Evolutionary conservation across 1,140 invertebrate species (phyloP).

Genomic region (Eufriesea mexicana): DNA sequence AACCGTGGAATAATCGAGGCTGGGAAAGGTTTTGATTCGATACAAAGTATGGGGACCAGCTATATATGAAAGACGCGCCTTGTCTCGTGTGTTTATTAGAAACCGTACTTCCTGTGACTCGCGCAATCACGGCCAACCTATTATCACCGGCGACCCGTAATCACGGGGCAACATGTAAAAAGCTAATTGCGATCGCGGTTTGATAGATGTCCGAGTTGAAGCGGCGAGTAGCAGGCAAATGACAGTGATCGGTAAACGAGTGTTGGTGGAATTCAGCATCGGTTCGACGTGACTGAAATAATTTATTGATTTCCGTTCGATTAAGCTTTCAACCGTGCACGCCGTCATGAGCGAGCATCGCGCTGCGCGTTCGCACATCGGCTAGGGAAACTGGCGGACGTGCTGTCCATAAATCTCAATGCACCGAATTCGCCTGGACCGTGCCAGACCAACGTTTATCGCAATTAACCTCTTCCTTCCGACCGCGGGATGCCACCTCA

Average conservation of each 20-base stretch:
- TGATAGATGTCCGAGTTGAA: constrained; percentile 28
- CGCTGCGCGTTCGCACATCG: not conserved
- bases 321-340: not conserved
- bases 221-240: not conserved
- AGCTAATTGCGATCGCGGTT: constrained; percentile 28
- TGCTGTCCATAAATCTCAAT: constrained; percentile 61
- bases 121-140: constrained; percentile 11
- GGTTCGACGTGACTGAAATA: constrained; percentile 40
- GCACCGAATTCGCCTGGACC: constrained; percentile 46
- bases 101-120: not conserved
- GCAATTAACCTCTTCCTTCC: constrained; percentile 53
- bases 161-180: constrained; percentile 7
- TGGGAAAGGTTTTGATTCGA: constrained; percentile 5
- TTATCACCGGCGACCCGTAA: constrained; percentile 20
- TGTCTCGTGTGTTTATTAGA: not conserved
- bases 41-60: constrained; percentile 20
- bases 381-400: constrained; percentile 35
- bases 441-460: constrained; percentile 3
- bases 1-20: not conserved
- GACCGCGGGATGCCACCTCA: not conserved
- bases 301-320: constrained; percentile 47
- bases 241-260: constrained; percentile 37
- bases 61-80: too few species aligned
- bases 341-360: constrained; percentile 18
- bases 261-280: constrained; percentile 28